phyloP scores from a whole-genome alignment of 2,888 invertebrate genomes.

The Invenusta paracnida region DNA sequence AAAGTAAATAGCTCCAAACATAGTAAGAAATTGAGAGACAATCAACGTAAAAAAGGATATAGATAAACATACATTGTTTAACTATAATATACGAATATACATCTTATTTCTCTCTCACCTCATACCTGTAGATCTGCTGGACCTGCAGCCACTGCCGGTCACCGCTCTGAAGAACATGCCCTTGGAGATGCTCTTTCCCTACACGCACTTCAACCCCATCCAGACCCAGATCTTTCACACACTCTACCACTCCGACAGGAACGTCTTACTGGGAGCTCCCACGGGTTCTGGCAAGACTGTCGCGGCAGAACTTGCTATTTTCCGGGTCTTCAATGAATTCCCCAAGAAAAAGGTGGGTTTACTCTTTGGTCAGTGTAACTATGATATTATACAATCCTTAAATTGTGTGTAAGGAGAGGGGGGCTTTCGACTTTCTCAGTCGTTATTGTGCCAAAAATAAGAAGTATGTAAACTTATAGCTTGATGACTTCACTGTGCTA shows the following conservation, averaged over 20 bases:
- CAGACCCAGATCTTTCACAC: slow-evolving; percentile 95
- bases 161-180: slow-evolving; percentile 72
- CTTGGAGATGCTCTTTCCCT: slow-evolving; percentile 78
- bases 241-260: slow-evolving; percentile 85
- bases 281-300: slow-evolving; percentile 97
- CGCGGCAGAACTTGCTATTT: slow-evolving; percentile 93
- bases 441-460: neutral
- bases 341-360: slow-evolving; percentile 64
- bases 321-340: slow-evolving; percentile 76
- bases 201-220: slow-evolving; percentile 93
- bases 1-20: no score
- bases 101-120: no score
- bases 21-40: no score
- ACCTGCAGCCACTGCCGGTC: slow-evolving; percentile 81
- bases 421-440: no score
- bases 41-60: no score
- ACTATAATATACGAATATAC: no score
- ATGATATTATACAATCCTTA: slow-evolving; percentile 12
- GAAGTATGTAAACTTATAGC: neutral
- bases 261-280: slow-evolving; percentile 80
- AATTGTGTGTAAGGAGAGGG: no score
- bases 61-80: no score
- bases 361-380: neutral
- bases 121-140: slow-evolving; percentile 80
- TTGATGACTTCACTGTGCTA: no score